Percentiles rank a stretch among this genome's conserved stretches.
Conservation (phyloP, 2,888 invertebrate genomes). For the Ophioninae sp. region DNA sequence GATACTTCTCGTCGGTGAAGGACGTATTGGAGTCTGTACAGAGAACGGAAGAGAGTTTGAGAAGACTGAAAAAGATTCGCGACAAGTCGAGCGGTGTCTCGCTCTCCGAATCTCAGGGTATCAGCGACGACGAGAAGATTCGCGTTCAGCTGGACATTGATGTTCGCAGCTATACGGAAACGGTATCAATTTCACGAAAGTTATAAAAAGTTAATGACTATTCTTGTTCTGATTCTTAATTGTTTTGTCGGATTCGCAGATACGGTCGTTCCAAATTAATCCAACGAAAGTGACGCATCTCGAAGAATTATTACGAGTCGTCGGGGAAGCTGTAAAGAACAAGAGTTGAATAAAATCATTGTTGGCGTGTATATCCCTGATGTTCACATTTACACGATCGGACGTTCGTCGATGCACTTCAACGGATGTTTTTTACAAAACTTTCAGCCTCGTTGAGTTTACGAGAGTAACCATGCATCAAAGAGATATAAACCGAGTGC, state of each 20-base stretch:
- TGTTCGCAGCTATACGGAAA: conserved; percentile 88
- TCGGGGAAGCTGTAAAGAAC: conserved; percentile 84
- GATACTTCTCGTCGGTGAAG: conserved; percentile 88
- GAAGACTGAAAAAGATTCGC: conserved; percentile 92
- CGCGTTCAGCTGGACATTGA: conserved; percentile 94
- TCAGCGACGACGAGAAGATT: conserved; percentile 96
- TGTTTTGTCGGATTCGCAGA: conserved; percentile 75
- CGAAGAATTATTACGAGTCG: conserved; percentile 84
- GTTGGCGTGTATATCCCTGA: conserved; percentile 30
- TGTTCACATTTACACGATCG: conserved; percentile 24
- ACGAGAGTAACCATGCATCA: background rate
- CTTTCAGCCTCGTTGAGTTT: background rate
- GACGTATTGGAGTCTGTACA: conserved; percentile 96
- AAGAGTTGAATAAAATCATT: conserved; percentile 71
- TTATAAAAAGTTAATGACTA: background rate
- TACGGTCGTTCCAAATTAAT: conserved; percentile 83
- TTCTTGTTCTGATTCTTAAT: background rate
- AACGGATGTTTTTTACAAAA: background rate
- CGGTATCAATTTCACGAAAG: conserved; percentile 77
- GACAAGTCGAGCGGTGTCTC: conserved; percentile 82
- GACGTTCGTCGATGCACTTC: background rate
- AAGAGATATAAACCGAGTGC: background rate
- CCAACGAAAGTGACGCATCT: conserved; percentile 84
- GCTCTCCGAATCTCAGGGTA: conserved; percentile 83
- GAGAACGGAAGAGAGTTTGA: conserved; percentile 96